A percentile compares a stretch with the other conserved stretches of the same genome.
phyloP scores from a whole-genome alignment of 1,140 invertebrate genomes.

The Halyomorpha halys region DNA sequence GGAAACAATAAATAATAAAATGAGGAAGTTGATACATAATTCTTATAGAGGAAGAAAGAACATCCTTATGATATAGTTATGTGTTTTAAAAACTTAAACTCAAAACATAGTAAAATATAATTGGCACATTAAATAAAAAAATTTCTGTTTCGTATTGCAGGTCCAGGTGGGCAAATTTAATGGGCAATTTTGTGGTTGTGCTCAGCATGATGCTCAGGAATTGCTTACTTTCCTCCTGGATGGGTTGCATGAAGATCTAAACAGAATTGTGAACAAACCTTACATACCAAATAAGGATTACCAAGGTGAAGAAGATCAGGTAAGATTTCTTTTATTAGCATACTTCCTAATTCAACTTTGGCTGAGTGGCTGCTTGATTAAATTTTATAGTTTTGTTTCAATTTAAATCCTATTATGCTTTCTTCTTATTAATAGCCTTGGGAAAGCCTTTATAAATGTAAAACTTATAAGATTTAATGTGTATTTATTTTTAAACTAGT shows the following conservation, averaged over 20 bases:
- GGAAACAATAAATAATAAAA: too few relatives aligned
- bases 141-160: constrained; percentile 35
- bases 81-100: not conserved
- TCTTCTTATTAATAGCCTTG: too few relatives aligned
- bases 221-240: constrained; percentile 78
- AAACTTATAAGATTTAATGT: too few relatives aligned
- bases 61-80: not conserved
- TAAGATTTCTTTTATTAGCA: constrained; percentile 11
- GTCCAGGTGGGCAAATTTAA: constrained; percentile 76
- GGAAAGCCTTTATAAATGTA: too few relatives aligned
- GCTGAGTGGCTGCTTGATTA: too few relatives aligned
- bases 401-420: too few relatives aligned
- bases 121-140: too few relatives aligned
- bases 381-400: too few relatives aligned
- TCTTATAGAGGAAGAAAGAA: not conserved
- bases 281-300: constrained; percentile 68
- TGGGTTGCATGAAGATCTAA: constrained; percentile 81
- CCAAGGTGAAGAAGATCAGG: constrained; percentile 56
- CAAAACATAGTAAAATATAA: too few relatives aligned
- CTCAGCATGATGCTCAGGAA: constrained; percentile 85
- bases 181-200: constrained; percentile 70
- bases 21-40: not conserved
- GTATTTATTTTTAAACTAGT: too few relatives aligned
- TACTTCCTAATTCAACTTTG: too few relatives aligned
- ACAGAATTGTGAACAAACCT: constrained; percentile 55